Conservation (phyloP, 2,888 invertebrate genomes). For the Malthinus flaveolus region DNA sequence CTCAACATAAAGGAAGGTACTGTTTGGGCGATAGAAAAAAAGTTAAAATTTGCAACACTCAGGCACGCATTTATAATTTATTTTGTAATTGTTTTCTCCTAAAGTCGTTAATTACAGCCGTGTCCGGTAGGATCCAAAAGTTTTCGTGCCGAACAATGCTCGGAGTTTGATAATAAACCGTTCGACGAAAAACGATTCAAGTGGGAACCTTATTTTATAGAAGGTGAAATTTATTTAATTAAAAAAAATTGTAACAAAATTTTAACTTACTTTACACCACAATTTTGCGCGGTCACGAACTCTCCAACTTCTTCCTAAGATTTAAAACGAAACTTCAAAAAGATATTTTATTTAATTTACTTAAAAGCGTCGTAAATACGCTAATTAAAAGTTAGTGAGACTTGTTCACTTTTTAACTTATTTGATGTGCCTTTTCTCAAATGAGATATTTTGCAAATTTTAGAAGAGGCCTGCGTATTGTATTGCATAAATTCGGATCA, state of each 20-base stretch:
- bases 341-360: neutral
- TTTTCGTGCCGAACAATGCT: constrained; percentile 58
- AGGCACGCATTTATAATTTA: constrained; percentile 45
- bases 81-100: neutral
- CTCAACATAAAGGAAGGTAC: constrained; percentile 65
- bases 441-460: neutral
- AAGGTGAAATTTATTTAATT: constrained; percentile 42
- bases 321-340: neutral
- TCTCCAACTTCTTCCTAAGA: neutral
- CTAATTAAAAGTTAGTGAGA: neutral
- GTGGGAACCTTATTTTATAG: constrained; percentile 55
- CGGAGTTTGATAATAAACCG: constrained; percentile 54
- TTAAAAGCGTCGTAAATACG: neutral
- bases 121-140: constrained; percentile 54
- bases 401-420: neutral
- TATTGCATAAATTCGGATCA: constrained; percentile 64
- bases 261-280: neutral
- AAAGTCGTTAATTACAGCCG: constrained; percentile 37
- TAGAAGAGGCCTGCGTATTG: constrained; percentile 62
- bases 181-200: constrained; percentile 54
- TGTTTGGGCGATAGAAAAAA: constrained; percentile 66
- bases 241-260: too few relatives aligned
- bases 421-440: too few relatives aligned
- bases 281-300: neutral
- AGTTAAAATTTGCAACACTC: constrained; percentile 64